Conservation (phyloP, 1,140 invertebrate species). For the Prorops nasuta region DNA sequence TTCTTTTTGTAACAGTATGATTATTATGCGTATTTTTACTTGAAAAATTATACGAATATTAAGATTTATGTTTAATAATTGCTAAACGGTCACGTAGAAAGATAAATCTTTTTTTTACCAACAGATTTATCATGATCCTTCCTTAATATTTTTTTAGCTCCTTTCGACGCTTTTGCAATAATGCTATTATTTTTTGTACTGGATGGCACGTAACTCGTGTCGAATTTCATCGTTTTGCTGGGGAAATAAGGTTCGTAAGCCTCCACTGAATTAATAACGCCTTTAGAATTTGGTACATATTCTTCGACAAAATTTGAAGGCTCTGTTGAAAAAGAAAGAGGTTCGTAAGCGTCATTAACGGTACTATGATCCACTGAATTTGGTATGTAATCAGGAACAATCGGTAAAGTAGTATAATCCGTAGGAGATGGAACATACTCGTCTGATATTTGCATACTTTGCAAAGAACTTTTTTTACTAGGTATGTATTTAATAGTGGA, state of each 20-base stretch:
- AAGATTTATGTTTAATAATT: too few species aligned
- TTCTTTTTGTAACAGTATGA: too few species aligned
- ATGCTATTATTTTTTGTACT: conserved; percentile 4
- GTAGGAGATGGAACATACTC: conserved; percentile 29
- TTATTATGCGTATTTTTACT: too few species aligned
- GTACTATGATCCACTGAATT: conserved; percentile 23
- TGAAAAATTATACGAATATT: too few species aligned
- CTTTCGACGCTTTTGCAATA: too few species aligned
- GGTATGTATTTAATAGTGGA: conserved; percentile 31
- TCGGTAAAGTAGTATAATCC: background rate
- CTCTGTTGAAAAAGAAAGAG: conserved; percentile 10
- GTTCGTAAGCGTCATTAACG: conserved; percentile 31
- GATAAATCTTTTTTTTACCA: conserved; percentile 12
- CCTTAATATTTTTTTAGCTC: background rate
- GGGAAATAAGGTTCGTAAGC: conserved; percentile 39
- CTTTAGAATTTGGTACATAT: conserved; percentile 37
- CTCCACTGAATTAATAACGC: conserved; percentile 21
- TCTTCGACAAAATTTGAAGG: conserved; percentile 15
- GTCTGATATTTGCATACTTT: conserved; percentile 24
- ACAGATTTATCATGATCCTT: too few species aligned
- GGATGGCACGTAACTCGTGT: conserved; percentile 37
- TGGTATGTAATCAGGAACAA: conserved; percentile 26
- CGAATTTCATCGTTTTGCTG: conserved; percentile 33
- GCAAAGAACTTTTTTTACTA: conserved; percentile 32
- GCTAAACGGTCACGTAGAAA: too few species aligned